A percentile compares a stretch with the other conserved stretches of the same genome.
phyloP scores from a whole-genome alignment of 2,888 invertebrate genomes.

The Nomada ruficornis region DNA sequence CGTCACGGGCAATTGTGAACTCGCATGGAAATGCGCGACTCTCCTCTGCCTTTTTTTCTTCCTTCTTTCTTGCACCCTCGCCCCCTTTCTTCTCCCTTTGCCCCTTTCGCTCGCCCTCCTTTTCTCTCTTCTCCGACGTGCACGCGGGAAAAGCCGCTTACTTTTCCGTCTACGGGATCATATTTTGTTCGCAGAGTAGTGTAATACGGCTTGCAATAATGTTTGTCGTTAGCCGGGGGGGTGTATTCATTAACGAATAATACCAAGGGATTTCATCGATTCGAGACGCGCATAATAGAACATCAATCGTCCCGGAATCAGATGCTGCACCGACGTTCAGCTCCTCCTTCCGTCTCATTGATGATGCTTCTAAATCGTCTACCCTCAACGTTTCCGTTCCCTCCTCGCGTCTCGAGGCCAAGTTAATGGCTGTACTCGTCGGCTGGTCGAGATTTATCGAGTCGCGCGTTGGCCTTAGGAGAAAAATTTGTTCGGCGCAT shows the following conservation, averaged over 20 bases:
- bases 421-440: conserved; percentile 1
- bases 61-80: no score
- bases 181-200: background rate
- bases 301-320: conserved; percentile 31
- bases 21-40: conserved; percentile 32
- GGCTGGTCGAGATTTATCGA: conserved; percentile 15
- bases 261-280: conserved; percentile 48
- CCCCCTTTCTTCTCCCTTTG: background rate
- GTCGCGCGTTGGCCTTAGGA: background rate
- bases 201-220: conserved; percentile 43
- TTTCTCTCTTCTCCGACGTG: background rate
- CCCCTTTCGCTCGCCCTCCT: background rate
- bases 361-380: conserved; percentile 20
- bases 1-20: conserved; percentile 57
- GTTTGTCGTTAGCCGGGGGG: conserved; percentile 13
- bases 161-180: conserved; percentile 11
- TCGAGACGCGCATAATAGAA: conserved; percentile 27
- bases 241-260: conserved; percentile 45
- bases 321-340: conserved; percentile 20
- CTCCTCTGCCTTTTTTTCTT: conserved; percentile 1
- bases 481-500: no score
- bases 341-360: conserved; percentile 14
- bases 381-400: background rate
- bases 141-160: conserved; percentile 2
- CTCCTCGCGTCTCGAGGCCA: background rate